Conservation (phyloP, 1,140 invertebrate genomes). For the Caerostris extrusa region DNA sequence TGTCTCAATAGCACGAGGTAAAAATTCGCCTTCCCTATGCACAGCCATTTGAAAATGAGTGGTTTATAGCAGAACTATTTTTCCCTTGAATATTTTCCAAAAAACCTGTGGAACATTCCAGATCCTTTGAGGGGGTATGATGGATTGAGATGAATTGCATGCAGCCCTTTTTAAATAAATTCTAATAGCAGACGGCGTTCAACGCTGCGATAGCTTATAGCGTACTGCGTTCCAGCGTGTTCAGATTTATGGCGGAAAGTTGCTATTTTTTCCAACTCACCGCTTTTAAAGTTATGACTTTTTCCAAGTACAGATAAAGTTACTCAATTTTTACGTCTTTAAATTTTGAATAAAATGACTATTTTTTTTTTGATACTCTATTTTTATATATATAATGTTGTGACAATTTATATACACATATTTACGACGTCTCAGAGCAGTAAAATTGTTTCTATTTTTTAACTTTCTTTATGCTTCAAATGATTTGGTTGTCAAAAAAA, state of each 20-base stretch:
- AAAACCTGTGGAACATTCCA: slow-evolving; percentile 32
- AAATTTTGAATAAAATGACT: slow-evolving; percentile 12
- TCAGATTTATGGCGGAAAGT: slow-evolving; percentile 21
- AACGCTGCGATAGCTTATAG: slow-evolving; percentile 10
- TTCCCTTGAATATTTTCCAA: not conserved
- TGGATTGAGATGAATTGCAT: slow-evolving; percentile 5
- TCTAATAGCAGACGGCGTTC: not conserved
- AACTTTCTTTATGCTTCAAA: not conserved
- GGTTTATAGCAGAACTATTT: no score
- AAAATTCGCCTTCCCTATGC: no score
- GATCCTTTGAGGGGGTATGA: not conserved
- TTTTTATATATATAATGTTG: not conserved
- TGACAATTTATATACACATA: not conserved
- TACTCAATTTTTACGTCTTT: not conserved
- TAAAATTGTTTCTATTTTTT: not conserved
- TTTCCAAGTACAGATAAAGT: slow-evolving; percentile 8
- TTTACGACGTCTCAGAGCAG: not conserved
- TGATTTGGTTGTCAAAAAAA: not conserved
- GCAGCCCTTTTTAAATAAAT: slow-evolving; percentile 19
- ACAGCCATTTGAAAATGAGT: no score
- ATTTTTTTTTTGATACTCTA: no score
- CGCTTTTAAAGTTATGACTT: not conserved
- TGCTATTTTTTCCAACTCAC: not conserved
- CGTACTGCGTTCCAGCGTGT: not conserved
- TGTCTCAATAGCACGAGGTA: no score